Percentiles rank a stretch among this genome's conserved stretches.
These are phyloP conservation scores for Microctenopoma lineatum DNA, from an alignment of 2,797 vertebrate genomes.

Conservation along the genomic window DNA sequence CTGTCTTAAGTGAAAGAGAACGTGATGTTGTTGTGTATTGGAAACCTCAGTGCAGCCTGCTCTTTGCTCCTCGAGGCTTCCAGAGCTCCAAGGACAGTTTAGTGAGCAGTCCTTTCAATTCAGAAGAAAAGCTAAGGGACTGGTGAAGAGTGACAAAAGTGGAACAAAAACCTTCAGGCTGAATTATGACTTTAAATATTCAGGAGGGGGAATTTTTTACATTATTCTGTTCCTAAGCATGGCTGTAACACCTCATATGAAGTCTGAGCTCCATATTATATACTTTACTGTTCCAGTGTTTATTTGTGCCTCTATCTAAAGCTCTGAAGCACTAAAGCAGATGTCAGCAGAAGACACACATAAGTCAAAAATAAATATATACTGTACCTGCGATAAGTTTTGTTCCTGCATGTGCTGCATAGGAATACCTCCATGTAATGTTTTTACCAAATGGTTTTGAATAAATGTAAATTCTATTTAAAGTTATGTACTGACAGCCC, in stretches of 20 bases:
- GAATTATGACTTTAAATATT: background rate
- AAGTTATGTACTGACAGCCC: no score
- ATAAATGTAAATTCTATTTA: no score
- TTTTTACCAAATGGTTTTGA: no score
- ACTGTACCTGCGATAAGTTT: no score
- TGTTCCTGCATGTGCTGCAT: background rate
- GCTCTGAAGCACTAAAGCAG: background rate
- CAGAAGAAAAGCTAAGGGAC: background rate
- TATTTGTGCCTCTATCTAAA: background rate
- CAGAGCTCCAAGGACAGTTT: constrained; percentile 1
- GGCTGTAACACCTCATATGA: background rate
- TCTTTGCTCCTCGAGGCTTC: constrained; percentile 23
- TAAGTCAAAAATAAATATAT: constrained; percentile 25
- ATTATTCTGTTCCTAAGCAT: background rate
- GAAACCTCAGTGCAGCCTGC: background rate
- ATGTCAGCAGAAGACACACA: constrained; percentile 7
- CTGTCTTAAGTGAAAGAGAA: no score
- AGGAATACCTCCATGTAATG: constrained; percentile 2
- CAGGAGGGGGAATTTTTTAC: background rate
- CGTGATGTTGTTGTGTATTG: no score
- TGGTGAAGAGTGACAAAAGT: constrained; percentile 1
- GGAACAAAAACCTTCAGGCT: background rate
- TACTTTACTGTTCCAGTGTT: background rate
- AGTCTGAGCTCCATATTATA: background rate
- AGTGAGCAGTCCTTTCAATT: constrained; percentile 10